Conservation (phyloP, 2,113 vertebrate species). For the Lophotis ruficrista region DNA sequence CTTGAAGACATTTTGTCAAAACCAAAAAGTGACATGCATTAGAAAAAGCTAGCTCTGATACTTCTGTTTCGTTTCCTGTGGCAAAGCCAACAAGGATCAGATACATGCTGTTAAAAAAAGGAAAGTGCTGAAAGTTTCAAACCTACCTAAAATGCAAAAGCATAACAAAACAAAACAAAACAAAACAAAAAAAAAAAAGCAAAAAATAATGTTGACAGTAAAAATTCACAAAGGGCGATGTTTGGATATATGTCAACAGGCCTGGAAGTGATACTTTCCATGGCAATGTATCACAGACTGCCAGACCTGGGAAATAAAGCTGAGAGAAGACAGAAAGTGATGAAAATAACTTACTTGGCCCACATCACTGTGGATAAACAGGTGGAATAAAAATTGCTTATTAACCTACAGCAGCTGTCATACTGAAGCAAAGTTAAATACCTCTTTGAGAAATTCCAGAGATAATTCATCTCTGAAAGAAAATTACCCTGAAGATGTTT, state of each 20-base stretch:
- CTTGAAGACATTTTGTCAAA: background rate
- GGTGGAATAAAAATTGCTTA: background rate
- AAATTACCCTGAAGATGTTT: slow-evolving; percentile 10
- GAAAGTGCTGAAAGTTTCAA: background rate
- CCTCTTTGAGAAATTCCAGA: background rate
- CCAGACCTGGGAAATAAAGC: background rate
- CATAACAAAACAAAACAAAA: background rate
- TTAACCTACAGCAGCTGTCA: background rate
- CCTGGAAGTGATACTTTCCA: background rate
- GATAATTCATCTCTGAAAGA: background rate
- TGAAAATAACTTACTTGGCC: background rate
- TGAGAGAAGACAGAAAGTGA: background rate
- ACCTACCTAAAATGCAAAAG: background rate
- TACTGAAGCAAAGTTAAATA: background rate
- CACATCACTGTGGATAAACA: background rate
- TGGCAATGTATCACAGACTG: background rate
- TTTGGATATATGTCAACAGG: background rate
- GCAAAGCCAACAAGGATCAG: background rate
- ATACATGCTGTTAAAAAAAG: background rate
- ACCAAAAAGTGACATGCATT: background rate
- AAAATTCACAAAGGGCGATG: background rate
- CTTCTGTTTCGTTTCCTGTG: background rate
- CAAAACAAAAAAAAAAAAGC: background rate
- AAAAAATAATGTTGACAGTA: background rate
- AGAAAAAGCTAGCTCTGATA: background rate